A percentile compares a stretch with the other conserved stretches of the same genome.
Conservation (phyloP, 2,797 vertebrate species). For the Gallinago nigripennis region DNA sequence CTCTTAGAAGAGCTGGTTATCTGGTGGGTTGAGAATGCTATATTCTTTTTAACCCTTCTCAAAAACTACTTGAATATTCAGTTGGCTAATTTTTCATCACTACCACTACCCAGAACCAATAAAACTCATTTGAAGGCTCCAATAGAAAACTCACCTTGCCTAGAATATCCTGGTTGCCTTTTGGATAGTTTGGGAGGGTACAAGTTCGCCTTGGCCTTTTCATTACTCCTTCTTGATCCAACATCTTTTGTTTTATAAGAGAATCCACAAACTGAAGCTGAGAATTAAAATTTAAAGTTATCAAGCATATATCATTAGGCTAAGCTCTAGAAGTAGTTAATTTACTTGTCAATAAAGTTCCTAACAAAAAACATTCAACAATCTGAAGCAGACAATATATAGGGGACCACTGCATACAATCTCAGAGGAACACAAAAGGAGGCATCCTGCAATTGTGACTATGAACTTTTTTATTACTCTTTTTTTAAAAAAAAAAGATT, state of each 20-base stretch:
- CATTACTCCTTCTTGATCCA: conserved; percentile 70
- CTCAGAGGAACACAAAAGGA: neutral
- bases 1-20: neutral
- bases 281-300: conserved; percentile 54
- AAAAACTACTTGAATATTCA: neutral
- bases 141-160: conserved; percentile 84
- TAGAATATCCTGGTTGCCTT: conserved; percentile 81
- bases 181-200: conserved; percentile 76
- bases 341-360: neutral
- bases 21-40: neutral
- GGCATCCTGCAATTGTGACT: neutral
- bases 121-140: neutral
- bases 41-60: neutral
- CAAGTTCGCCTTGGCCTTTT: conserved; percentile 79
- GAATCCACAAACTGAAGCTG: conserved; percentile 78
- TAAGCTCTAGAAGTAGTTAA: neutral
- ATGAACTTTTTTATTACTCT: neutral
- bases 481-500: neutral
- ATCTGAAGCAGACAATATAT: neutral
- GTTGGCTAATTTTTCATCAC: neutral
- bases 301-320: neutral
- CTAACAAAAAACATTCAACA: neutral
- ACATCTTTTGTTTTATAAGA: conserved; percentile 71
- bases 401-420: neutral
- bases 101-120: neutral